Percentiles rank a stretch among this genome's conserved stretches.
Evolutionary conservation across 2,113 vertebrate genomes (phyloP).

Genomic region (Saccopteryx bilineata): DNA sequence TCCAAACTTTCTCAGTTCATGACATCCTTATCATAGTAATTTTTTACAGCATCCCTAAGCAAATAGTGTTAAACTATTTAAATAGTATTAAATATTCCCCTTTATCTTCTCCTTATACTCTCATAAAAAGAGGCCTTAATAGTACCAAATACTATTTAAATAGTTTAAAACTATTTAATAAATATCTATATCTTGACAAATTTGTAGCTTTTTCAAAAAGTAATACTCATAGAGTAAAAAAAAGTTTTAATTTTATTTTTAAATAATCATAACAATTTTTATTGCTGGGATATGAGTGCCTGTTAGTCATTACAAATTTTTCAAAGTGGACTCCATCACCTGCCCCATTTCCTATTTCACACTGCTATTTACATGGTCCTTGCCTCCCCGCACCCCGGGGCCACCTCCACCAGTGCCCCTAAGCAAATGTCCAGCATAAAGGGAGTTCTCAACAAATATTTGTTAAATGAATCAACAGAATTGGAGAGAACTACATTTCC

Average conservation of each 20-base stretch:
- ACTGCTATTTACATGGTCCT: background rate
- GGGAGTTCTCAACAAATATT: background rate
- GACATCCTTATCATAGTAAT: background rate
- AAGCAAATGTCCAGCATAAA: background rate
- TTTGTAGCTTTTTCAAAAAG: background rate
- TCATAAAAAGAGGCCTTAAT: too few relatives aligned
- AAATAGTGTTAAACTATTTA: background rate
- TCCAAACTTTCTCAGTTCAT: background rate
- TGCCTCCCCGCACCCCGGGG: rapidly evolving
- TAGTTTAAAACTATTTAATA: background rate
- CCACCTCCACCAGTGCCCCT: background rate
- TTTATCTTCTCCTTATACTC: too few relatives aligned
- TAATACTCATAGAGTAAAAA: background rate
- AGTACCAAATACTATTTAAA: too few relatives aligned
- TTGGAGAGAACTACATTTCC: background rate
- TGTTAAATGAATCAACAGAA: background rate
- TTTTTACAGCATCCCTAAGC: background rate
- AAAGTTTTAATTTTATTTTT: constrained; percentile 35
- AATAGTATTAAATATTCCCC: background rate
- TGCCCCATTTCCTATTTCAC: background rate
- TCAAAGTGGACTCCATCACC: background rate
- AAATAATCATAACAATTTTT: background rate
- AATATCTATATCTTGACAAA: background rate
- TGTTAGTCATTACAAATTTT: background rate
- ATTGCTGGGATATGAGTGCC: background rate